A percentile compares a stretch with the other conserved stretches of the same genome.
Conservation (phyloP, 2,797 vertebrate genomes). For the Perdix hodgsoniae region DNA sequence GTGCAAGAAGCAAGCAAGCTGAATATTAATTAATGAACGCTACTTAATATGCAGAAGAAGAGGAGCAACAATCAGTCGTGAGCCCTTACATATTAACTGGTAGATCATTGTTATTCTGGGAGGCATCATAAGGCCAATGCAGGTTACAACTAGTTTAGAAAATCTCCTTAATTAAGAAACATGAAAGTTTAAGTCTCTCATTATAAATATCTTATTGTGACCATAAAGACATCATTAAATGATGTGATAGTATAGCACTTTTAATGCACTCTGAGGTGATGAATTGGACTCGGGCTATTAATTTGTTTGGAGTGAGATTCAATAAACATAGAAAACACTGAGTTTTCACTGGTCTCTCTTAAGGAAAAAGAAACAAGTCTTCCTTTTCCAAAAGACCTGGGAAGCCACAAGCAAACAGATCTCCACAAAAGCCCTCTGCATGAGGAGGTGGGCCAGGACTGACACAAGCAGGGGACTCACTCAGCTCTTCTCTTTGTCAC, state of each 20-base stretch:
- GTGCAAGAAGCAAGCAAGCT: constrained; percentile 75
- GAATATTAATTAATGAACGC: constrained; percentile 78
- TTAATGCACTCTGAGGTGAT: constrained; percentile 48
- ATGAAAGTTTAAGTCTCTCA: constrained; percentile 77
- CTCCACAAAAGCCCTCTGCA: neutral
- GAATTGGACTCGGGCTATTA: constrained; percentile 20
- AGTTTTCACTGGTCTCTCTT: constrained; percentile 11
- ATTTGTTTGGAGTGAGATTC: neutral
- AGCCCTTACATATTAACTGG: constrained; percentile 74
- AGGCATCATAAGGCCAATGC: constrained; percentile 78
- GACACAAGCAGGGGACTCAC: neutral
- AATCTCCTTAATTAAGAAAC: constrained; percentile 78
- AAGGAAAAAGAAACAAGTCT: neutral
- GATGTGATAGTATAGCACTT: constrained; percentile 51
- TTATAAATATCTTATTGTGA: constrained; percentile 75
- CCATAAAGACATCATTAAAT: constrained; percentile 73
- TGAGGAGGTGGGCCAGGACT: neutral
- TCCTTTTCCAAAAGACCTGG: neutral
- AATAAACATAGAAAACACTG: constrained; percentile 24
- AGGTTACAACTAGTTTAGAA: constrained; percentile 79
- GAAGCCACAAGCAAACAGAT: neutral
- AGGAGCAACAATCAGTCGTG: constrained; percentile 74
- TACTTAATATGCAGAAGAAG: constrained; percentile 78
- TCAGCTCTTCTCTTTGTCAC: neutral
- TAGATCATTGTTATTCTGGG: constrained; percentile 77